These are phyloP conservation scores for Melanotaenia pygmaea DNA, from an alignment of 2,797 vertebrate genomes.

Conservation along the genomic window DNA sequence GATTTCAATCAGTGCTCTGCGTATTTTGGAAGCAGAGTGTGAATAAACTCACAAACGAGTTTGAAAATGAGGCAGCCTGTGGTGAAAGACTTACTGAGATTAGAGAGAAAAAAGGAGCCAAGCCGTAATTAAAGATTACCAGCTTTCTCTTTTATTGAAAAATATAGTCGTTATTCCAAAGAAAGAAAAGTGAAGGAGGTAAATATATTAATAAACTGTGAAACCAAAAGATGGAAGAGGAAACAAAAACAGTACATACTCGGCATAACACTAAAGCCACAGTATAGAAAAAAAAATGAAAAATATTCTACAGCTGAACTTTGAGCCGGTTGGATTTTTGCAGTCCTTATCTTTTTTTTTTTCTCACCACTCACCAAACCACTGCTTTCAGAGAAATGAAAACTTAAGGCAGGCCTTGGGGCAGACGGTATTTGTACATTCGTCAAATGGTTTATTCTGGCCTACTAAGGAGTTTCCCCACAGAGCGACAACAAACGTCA, in stretches of 20 bases:
- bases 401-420: constrained; percentile 49
- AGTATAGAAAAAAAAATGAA: constrained; percentile 37
- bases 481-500: constrained; percentile 35
- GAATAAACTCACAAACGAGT: constrained; percentile 11
- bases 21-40: constrained; percentile 24
- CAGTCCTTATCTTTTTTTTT: constrained; percentile 51
- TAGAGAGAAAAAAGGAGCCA: constrained; percentile 22
- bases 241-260: constrained; percentile 64
- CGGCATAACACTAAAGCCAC: constrained; percentile 62
- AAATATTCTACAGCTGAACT: constrained; percentile 63
- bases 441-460: constrained; percentile 56
- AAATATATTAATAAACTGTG: constrained; percentile 81
- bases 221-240: constrained; percentile 64
- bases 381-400: constrained; percentile 36
- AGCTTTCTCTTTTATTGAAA: constrained; percentile 86
- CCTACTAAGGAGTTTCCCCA: constrained; percentile 37
- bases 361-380: constrained; percentile 31
- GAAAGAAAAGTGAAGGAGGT: constrained; percentile 64
- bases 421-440: constrained; percentile 51
- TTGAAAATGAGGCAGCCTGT: constrained; percentile 4
- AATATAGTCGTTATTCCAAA: constrained; percentile 84
- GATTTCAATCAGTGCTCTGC: constrained; percentile 24
- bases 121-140: constrained; percentile 68
- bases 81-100: constrained; percentile 1
- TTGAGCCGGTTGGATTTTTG: constrained; percentile 46